These are phyloP conservation scores for Siniperca chuatsi DNA, from an alignment of 2,113 vertebrate species.

Conservation along the genomic window DNA sequence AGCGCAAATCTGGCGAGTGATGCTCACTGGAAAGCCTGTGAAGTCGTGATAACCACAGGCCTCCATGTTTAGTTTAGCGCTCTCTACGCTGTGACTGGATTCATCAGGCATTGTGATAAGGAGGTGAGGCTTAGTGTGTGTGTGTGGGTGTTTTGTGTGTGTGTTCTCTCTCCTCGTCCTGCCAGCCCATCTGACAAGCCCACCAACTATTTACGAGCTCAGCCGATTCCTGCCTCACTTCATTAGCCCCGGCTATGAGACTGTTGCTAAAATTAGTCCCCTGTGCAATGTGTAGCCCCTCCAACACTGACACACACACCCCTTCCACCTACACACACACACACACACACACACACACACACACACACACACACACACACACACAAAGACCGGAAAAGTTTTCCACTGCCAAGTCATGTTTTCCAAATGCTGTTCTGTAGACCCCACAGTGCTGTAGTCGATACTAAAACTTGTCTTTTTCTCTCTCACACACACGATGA, in stretches of 20 bases:
- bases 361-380: no score
- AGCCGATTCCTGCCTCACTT: conserved; percentile 82
- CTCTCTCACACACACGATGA: neutral
- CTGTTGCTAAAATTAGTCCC: conserved; percentile 82
- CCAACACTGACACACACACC: conserved; percentile 54
- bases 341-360: conserved; percentile 26
- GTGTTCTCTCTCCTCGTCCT: conserved; percentile 19
- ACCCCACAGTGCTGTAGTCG: conserved; percentile 20
- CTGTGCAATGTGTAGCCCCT: conserved; percentile 67
- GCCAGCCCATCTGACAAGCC: conserved; percentile 74
- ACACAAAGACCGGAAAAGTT: conserved; percentile 50
- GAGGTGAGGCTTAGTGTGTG: conserved; percentile 45
- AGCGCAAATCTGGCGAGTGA: conserved; percentile 41
- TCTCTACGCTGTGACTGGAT: conserved; percentile 48
- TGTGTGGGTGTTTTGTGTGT: conserved; percentile 20
- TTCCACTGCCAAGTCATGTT: conserved; percentile 63
- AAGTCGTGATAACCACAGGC: conserved; percentile 63
- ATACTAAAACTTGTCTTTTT: conserved; percentile 6
- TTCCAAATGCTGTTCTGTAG: conserved; percentile 43
- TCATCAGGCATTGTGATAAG: conserved; percentile 67
- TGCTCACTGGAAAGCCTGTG: conserved; percentile 64
- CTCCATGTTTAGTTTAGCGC: conserved; percentile 54
- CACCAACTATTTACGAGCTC: conserved; percentile 83
- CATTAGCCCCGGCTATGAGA: conserved; percentile 81
- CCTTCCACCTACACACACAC: neutral